A percentile compares a stretch with the other conserved stretches of the same genome.
phyloP scores from a whole-genome alignment of 2,888 invertebrate genomes.

The Podabrus alpinus region DNA sequence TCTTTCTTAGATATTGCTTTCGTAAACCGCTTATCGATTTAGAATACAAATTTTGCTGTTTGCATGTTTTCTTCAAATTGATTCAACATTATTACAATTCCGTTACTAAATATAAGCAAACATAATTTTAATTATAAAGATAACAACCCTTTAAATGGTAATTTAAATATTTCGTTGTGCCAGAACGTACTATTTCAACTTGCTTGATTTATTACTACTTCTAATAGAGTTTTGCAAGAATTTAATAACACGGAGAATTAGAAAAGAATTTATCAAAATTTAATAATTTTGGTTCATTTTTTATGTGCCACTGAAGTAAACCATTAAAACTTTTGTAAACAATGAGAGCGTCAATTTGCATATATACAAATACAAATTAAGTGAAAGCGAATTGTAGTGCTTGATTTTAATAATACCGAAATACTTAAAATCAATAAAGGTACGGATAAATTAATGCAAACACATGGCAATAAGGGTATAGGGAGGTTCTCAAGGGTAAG shows the following conservation, averaged over 20 bases:
- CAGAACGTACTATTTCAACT: slow-evolving; percentile 24
- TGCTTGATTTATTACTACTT: background rate
- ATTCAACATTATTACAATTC: slow-evolving; percentile 36
- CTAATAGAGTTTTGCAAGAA: background rate
- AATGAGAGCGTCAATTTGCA: background rate
- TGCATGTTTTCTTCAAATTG: slow-evolving; percentile 41
- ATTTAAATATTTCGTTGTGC: slow-evolving; percentile 25
- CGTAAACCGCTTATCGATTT: slow-evolving; percentile 34
- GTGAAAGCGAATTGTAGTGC: background rate
- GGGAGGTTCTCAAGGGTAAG: slow-evolving; percentile 36
- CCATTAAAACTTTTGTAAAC: background rate
- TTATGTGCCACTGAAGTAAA: background rate
- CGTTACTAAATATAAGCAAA: slow-evolving; percentile 39
- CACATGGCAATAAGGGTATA: slow-evolving; percentile 31
- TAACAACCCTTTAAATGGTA: slow-evolving; percentile 29
- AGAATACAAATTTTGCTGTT: slow-evolving; percentile 35
- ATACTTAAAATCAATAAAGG: slow-evolving; percentile 22
- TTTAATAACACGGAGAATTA: slow-evolving; percentile 10
- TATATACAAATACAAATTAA: background rate
- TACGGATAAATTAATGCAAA: slow-evolving; percentile 28
- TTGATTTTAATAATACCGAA: slow-evolving; percentile 15
- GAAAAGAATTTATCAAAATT: background rate
- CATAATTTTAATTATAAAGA: slow-evolving; percentile 36
- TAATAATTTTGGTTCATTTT: background rate
- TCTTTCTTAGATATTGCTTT: slow-evolving; percentile 29